Evolutionary conservation across 2,888 invertebrate species (phyloP).

Genomic region (Silvanus unidentatus): DNA sequence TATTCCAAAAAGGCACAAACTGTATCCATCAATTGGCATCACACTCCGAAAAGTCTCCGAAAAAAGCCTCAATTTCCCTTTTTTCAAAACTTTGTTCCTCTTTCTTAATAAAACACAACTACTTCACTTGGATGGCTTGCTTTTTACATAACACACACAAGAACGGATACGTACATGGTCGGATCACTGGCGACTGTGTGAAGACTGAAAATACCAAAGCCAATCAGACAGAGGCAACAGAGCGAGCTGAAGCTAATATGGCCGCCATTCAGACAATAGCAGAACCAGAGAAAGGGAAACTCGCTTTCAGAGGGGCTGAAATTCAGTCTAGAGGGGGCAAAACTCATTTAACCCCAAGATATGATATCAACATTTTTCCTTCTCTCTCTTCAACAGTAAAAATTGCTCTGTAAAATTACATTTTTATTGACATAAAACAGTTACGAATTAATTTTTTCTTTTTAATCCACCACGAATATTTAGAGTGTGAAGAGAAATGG

Average conservation of each 20-base stretch:
- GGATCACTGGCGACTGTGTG: slow-evolving; percentile 41
- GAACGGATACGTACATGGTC: slow-evolving; percentile 31
- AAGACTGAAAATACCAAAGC: slow-evolving; percentile 46
- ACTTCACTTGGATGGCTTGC: too few species aligned
- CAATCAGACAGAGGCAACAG: slow-evolving; percentile 48
- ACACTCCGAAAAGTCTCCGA: too few species aligned
- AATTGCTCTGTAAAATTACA: too few species aligned
- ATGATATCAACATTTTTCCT: slow-evolving; percentile 32
- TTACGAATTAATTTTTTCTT: slow-evolving; percentile 4
- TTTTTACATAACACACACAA: slow-evolving; percentile 25
- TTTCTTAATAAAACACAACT: too few species aligned
- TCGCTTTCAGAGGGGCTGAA: slow-evolving; percentile 32
- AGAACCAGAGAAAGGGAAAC: slow-evolving; percentile 45
- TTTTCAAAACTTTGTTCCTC: too few species aligned
- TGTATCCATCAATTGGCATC: too few species aligned
- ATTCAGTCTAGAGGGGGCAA: slow-evolving; percentile 32
- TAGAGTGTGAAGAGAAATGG: too few species aligned
- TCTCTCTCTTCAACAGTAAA: slow-evolving; percentile 20
- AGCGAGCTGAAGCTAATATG: slow-evolving; percentile 48
- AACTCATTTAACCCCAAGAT: slow-evolving; percentile 40
- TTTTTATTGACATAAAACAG: slow-evolving; percentile 10
- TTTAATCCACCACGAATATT: too few species aligned
- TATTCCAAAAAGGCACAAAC: slow-evolving; percentile 19
- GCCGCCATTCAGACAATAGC: slow-evolving; percentile 48
- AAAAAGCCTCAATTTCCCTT: too few species aligned